Evolutionary conservation across 92 coral and sea anemone genomes (phyloP), one percentile per base, ranked within the genome.

Genomic region (Parazoanthus swiftii): DNA sequence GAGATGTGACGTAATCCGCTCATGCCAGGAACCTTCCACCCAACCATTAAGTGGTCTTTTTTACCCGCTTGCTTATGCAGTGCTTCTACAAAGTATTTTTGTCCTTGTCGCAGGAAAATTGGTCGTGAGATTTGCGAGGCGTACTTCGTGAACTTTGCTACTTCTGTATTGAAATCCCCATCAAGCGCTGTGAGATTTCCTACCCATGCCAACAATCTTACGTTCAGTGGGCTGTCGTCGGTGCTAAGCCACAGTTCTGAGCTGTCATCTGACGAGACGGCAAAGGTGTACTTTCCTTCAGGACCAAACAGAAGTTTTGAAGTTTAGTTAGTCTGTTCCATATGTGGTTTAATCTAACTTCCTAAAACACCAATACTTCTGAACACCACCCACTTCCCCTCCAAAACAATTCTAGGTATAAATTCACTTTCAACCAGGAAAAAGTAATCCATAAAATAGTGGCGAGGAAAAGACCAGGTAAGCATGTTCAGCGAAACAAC

Each of bases 231-330:
- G 79, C 85, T 86, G 36, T 94, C 98, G 79, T 95, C 93, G 33
- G 89, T 76, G 88, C 99, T 97, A 8, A 97, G 86, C 99, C 99
- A 97, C 66, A 97, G 91, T 80, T 97, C 99, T 46, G 99, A 97
- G 43, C 94, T 81, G 81, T 97, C 99, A 74, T 97, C 99, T 8
- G 99, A 97, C 15, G 99, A 95, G 20, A 97, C 89, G 3, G 96
- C 99, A 73, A 97, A 97, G 5, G 89, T 86, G 90, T 97, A 97
- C 67, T 88, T 91, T 11, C 99, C 99, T 96, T 67, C 35, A 56
- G 43, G 15, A 74, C 48, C 25, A 56, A 89, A 88, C 50, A 35
- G 43, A 82, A 3, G 48, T 71, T 13, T 36, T 36, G 6, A 16
- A 39, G 33, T 21, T 76, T 39, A 76, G 48, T 20, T 44, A 14